These are phyloP conservation scores for Archivesica marissinica DNA, from an alignment of 1,140 invertebrate species.

Conservation along the genomic window DNA sequence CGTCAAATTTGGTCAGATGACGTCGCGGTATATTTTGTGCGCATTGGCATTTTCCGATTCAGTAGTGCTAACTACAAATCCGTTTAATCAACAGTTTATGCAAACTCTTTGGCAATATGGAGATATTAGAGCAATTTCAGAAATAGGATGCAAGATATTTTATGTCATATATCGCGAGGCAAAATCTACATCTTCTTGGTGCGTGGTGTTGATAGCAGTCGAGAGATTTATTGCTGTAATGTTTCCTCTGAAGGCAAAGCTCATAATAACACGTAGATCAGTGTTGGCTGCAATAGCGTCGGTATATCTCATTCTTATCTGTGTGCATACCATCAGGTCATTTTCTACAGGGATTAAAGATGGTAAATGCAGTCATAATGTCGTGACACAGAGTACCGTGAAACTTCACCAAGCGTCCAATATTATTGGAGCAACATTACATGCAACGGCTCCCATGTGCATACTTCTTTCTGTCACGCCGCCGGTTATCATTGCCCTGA, in stretches of 20 bases:
- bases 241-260: constrained; percentile 13
- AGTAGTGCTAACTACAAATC: constrained; percentile 12
- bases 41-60: constrained; percentile 30
- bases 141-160: not conserved
- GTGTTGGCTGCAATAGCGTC: not conserved
- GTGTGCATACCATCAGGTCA: not conserved
- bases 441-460: not conserved
- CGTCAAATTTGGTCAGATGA: constrained; percentile 9
- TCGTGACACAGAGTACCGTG: not conserved
- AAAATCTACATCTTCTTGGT: constrained; percentile 13
- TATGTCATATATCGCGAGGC: not conserved
- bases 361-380: not conserved
- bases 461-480: not conserved
- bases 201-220: not conserved
- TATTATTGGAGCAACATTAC: not conserved
- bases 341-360: not conserved
- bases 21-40: not conserved
- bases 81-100: constrained; percentile 40
- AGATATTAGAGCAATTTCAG: not conserved
- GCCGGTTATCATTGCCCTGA: not conserved
- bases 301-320: not conserved
- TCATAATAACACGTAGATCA: not conserved
- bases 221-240: constrained; percentile 15
- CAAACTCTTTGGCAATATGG: not conserved
- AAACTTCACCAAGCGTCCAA: not conserved